Evolutionary conservation across 1,140 invertebrate genomes (phyloP), one percentile per base, ranked within the genome.

Genomic region (Calosoma granatense): DNA sequence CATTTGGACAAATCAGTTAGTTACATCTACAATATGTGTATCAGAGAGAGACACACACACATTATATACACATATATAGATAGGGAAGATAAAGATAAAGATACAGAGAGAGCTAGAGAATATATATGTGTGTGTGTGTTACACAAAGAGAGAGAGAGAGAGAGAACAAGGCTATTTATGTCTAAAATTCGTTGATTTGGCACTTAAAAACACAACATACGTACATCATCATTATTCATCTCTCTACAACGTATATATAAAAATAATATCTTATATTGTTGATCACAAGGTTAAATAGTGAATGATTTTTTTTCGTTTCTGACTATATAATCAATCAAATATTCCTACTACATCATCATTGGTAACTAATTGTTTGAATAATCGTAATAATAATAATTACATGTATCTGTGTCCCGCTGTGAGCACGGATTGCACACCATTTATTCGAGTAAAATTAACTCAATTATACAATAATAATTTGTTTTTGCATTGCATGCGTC

Each of bases 201-300:
- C 64, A 65, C 64, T 65, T 65, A 57, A 63, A 63, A 64, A 58
- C 61, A 64, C 57, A 23, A 62, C n/a, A n/a, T n/a, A n/a, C n/a
- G n/a, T n/a, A n/a, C n/a, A n/a, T n/a, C n/a, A n/a, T n/a, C n/a
- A n/a, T n/a, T n/a, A n/a, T 53, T 59, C n/a, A 55, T 60, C 53
- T 62, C 64, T 64, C 57, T 65, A 65, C 63, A 63, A 22, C 47
- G 56, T 26, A 53, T 47, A 41, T 63, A 54, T 63, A 63, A 63
- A 63, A 63, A 61, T 62, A 62, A 60, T 63, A 60, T 62, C 39
- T 62, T 51, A 57, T 56, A 60, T 61, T 36, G 58, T 63, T 60
- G 53, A 60, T 58, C 54, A 51, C 20, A 52, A 26, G 23, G 26
- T 59, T 59, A 58, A 36, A 54, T 20, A 22, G 26, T 21, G n/a